Percentiles rank a stretch among this genome's conserved stretches.
phyloP scores from a whole-genome alignment of 2,113 vertebrate genomes.

The Piprites chloris region DNA sequence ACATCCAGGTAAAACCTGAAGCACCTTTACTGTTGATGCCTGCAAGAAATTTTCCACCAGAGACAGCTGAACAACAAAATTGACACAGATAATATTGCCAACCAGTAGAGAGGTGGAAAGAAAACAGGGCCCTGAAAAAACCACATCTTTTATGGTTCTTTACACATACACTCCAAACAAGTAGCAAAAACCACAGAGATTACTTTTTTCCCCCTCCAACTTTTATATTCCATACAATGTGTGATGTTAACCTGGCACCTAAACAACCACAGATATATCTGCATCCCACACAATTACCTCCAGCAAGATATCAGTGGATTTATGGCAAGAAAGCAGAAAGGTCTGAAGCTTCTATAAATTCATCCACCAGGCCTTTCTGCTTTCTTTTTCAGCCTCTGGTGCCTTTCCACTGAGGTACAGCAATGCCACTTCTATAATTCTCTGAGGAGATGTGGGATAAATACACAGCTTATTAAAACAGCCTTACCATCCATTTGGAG shows the following conservation, averaged over 20 bases:
- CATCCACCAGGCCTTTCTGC: background rate
- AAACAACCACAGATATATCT: background rate
- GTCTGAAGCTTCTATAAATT: background rate
- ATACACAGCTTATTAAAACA: background rate
- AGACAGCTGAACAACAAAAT: background rate
- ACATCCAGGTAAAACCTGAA: background rate
- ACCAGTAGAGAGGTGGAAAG: background rate
- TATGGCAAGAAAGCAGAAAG: background rate
- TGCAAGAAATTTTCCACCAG: background rate
- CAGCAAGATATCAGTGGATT: background rate
- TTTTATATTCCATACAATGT: background rate
- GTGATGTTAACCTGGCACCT: background rate
- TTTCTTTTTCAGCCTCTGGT: slow-evolving; percentile 13
- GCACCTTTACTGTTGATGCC: background rate
- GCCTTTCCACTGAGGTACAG: background rate
- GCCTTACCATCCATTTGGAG: background rate
- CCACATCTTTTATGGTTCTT: background rate
- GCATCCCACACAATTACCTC: background rate
- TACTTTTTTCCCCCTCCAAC: background rate
- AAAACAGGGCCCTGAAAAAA: background rate
- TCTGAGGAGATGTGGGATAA: slow-evolving; percentile 1
- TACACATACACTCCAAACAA: background rate
- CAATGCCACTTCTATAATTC: background rate
- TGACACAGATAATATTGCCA: background rate
- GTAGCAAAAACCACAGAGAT: background rate